phyloP scores from a whole-genome alignment of 2,113 vertebrate genomes.

The Lamprologus sp. region DNA sequence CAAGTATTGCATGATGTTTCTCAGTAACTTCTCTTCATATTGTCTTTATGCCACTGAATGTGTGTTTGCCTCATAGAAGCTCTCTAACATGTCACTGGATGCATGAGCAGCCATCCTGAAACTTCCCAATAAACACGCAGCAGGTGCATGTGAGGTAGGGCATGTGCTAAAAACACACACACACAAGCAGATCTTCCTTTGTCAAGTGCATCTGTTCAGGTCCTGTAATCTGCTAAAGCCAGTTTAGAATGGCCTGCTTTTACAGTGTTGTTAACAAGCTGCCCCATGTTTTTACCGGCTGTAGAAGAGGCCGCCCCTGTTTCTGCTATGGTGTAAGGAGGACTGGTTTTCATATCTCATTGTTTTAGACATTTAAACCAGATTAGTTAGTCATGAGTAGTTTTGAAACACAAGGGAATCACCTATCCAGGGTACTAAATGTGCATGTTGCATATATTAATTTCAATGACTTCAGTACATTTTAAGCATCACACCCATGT shows the following conservation, averaged over 20 bases:
- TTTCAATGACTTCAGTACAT: background rate
- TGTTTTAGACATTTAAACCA: background rate
- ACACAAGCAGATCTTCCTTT: background rate
- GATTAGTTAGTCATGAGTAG: background rate
- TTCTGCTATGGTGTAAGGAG: background rate
- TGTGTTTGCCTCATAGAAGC: background rate
- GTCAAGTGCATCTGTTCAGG: slow-evolving; percentile 45
- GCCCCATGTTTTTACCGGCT: slow-evolving; percentile 16
- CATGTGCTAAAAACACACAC: background rate
- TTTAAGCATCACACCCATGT: background rate
- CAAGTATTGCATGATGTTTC: background rate
- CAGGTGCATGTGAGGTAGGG: background rate
- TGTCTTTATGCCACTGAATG: background rate
- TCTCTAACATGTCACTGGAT: background rate
- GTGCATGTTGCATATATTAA: background rate
- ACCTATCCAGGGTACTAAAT: background rate
- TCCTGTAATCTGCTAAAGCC: slow-evolving; percentile 58
- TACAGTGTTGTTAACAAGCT: slow-evolving; percentile 5
- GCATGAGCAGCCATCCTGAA: background rate
- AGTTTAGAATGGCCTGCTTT: slow-evolving; percentile 33
- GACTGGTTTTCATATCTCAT: background rate
- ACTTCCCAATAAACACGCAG: background rate
- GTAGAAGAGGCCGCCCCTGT: accelerated
- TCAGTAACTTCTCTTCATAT: background rate
- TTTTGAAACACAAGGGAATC: background rate